Evolutionary conservation across 2,797 vertebrate genomes (phyloP).

Genomic region (Lerista edwardsae): DNA sequence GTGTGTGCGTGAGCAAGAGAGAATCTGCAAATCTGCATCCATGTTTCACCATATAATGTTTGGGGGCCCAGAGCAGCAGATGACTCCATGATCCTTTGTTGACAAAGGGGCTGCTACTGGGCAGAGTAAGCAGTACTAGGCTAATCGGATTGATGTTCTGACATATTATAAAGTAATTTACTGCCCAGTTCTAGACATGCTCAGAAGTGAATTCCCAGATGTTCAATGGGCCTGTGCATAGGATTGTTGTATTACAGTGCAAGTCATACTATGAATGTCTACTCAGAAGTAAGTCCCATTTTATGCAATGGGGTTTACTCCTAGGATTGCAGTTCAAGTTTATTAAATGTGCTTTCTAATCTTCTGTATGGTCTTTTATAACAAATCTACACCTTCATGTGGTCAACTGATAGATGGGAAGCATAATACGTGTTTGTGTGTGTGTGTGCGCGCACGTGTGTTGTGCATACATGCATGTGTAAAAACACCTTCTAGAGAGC

Average conservation of each 20-base stretch:
- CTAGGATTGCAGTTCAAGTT: no score
- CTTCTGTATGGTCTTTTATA: neutral
- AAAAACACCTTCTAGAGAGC: neutral
- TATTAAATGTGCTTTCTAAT: neutral
- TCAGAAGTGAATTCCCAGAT: no score
- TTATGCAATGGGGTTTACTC: no score
- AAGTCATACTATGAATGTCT: neutral
- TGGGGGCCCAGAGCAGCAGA: neutral
- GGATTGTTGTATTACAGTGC: no score
- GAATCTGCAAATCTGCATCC: neutral
- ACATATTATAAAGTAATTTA: neutral
- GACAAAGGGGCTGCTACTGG: neutral
- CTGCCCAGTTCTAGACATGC: no score
- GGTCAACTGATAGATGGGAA: neutral
- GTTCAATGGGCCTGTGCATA: no score
- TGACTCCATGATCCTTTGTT: neutral
- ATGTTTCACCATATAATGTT: neutral
- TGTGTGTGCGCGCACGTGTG: no score
- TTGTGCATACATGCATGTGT: no score
- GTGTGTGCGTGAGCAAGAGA: neutral
- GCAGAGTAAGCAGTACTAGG: neutral
- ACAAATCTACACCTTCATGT: neutral
- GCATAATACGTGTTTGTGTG: neutral
- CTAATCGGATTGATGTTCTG: no score
- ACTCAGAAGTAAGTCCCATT: no score